Evolutionary conservation across 64 coral and sea anemone genomes (phyloP), one percentile per base, ranked within the genome.

Genomic region (Stylophora pistillata): DNA sequence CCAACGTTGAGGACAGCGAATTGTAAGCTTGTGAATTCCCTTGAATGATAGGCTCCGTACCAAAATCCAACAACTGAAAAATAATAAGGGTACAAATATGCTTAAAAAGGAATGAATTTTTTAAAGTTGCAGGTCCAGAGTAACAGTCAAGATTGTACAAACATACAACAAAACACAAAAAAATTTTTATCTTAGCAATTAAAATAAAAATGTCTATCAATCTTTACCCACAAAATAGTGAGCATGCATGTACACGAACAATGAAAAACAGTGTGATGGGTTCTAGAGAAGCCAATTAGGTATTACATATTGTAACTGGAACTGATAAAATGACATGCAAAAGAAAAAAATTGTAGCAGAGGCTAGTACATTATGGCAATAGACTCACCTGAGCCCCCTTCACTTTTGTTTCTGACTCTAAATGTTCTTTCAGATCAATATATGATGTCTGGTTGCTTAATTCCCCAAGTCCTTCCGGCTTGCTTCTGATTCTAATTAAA

Each of bases 401-500:
- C 68, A 83, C 80, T 2, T 53, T 47, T 68, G 58, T 47, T 23
- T 1, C 23, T 58, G 55, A 59, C 55, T 27, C 10, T 30, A 13
- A 18, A n/a, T 62, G 64, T 4, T 83, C 61, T 53, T 23, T 33
- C 0, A 34, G 52, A 83, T 23, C 60, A 21, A 13, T 62, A 18
- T 18, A 66, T 32, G 30, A 53, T 84, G 21, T 53, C 21, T 64
- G 17, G 14, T 10, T 68, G 60, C 7, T 63, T 69, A 53, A 32
- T 26, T 70, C 18, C 65, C 47, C 5, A 32, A 10, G 13, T 5
- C 14, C 28, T 7, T 78, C 23, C 4, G 61, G 29, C n/a, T 23
- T 69, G 61, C 32, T 70, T 84, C 80, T 84, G 21, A 84, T 54
- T 21, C 62, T 61, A 84, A 84, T 84, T 4, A 53, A 27, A 37